Conservation (phyloP, 2,888 invertebrate species). For the Pseudolycoriella hygida region DNA sequence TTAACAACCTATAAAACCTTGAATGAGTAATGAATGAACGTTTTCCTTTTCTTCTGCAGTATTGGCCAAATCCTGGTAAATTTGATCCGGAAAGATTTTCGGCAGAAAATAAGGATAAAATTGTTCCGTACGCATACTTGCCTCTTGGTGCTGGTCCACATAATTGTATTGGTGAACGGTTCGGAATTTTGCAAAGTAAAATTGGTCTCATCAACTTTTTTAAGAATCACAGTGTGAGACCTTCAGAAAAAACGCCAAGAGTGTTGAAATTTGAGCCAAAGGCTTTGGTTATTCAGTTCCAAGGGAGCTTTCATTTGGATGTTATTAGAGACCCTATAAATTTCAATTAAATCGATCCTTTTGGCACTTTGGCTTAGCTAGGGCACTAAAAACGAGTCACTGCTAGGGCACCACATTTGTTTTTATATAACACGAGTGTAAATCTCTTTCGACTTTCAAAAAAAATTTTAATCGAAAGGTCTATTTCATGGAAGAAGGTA, state of each 20-base stretch:
- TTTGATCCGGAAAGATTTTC: neutral
- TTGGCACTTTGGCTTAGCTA: too few relatives aligned
- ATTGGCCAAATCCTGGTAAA: neutral
- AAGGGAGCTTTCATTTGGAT: slow-evolving; percentile 22
- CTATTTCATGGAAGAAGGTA: too few relatives aligned
- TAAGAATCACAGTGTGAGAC: slow-evolving; percentile 21
- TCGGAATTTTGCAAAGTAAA: slow-evolving; percentile 24
- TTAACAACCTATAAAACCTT: slow-evolving; percentile 8
- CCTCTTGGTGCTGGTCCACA: neutral
- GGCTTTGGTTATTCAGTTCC: slow-evolving; percentile 22
- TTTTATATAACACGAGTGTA: too few relatives aligned
- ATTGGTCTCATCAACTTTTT: slow-evolving; percentile 24
- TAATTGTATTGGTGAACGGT: slow-evolving; percentile 20
- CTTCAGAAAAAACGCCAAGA: slow-evolving; percentile 17
- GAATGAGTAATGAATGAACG: too few relatives aligned
- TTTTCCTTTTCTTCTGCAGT: neutral
- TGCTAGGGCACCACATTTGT: too few relatives aligned
- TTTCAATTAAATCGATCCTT: too few relatives aligned
- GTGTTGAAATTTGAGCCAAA: slow-evolving; percentile 21
- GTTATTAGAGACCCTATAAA: slow-evolving; percentile 18
- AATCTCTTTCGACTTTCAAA: too few relatives aligned
- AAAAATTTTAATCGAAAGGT: too few relatives aligned
- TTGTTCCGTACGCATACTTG: neutral
- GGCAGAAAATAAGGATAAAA: neutral
- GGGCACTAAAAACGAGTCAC: too few relatives aligned